Evolutionary conservation across 2,888 invertebrate genomes (phyloP), one percentile per base, ranked within the genome.

Genomic region (Philonicus albiceps): DNA sequence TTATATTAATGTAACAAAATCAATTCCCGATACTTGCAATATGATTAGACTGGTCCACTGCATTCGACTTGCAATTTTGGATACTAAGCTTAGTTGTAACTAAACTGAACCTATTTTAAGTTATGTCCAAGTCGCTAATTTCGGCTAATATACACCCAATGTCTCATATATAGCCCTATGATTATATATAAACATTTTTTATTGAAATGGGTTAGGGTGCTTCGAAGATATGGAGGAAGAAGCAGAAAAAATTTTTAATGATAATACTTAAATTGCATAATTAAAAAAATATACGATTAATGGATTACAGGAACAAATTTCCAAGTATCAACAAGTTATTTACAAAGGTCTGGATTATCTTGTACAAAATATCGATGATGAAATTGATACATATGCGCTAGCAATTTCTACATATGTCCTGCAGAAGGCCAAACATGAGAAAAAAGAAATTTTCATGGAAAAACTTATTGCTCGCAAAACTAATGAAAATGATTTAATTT

Each of bases 261-360:
- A 34, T 6, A 0, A 34, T 34, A 34, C 7, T 7, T 7, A 34
- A 34, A 34, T 34, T 34, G n/a, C 34, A 43, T 16, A 81, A 40
- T 30, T 73, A 53, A 19, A 49, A 49, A 27, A n/a, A n/a, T n/a
- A 49, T 22, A 11, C 2, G 31, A 19, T 72, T 75, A 43, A 8
- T 78, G 34, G 11, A n/a, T 64, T 27, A 8, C 34, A 86, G 86
- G 55, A 76, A n/a, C 88, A 3, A 72, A 88, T n/a, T 40, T 88
- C 27, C n/a, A 91, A 91, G 81, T 96, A 96, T 90, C 94, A 94
- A 86, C 95, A 95, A 89, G 93, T 94, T 1, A 95, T 97, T 88
- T 95, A 95, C 91, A 96, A 96, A 90, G 97, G 96, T 0, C 92
- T 96, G 22, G 95, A 96, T 90, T 97, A 95, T 91, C 93, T 98